Conservation (phyloP, 1,140 invertebrate genomes). For the Homarus americanus region DNA sequence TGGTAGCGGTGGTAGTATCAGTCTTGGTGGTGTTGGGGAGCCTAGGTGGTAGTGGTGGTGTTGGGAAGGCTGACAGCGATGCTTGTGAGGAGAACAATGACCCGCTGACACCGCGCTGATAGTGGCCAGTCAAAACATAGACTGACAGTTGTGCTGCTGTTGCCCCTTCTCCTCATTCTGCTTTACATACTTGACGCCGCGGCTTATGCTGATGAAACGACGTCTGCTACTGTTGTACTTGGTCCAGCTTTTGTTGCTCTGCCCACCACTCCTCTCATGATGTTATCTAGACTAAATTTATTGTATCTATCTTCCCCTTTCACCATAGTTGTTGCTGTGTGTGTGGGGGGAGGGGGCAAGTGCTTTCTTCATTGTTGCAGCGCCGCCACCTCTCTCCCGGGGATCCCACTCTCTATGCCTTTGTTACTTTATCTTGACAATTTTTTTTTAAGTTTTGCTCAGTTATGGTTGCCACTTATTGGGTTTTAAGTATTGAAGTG, state of each 20-base stretch:
- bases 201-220: not conserved
- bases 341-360: not conserved
- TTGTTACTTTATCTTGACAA: too few relatives aligned
- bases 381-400: too few relatives aligned
- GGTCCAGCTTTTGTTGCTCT: not conserved
- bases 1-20: not conserved
- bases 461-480: too few relatives aligned
- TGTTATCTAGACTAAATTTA: not conserved
- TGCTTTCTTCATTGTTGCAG: too few relatives aligned
- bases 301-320: not conserved
- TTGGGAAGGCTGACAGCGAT: not conserved
- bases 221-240: not conserved
- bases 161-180: not conserved
- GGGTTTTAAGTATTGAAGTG: too few relatives aligned
- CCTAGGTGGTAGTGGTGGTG: not conserved
- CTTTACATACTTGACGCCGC: too few relatives aligned
- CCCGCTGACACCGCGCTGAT: not conserved
- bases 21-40: not conserved
- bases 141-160: too few relatives aligned
- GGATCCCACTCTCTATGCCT: too few relatives aligned
- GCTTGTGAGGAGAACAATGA: constrained; percentile 15
- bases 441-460: too few relatives aligned
- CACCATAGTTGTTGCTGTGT: not conserved
- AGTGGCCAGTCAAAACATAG: not conserved
- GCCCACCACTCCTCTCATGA: not conserved